These are phyloP conservation scores for Synchiropus splendidus DNA, from an alignment of 2,113 vertebrate species.

Conservation along the genomic window DNA sequence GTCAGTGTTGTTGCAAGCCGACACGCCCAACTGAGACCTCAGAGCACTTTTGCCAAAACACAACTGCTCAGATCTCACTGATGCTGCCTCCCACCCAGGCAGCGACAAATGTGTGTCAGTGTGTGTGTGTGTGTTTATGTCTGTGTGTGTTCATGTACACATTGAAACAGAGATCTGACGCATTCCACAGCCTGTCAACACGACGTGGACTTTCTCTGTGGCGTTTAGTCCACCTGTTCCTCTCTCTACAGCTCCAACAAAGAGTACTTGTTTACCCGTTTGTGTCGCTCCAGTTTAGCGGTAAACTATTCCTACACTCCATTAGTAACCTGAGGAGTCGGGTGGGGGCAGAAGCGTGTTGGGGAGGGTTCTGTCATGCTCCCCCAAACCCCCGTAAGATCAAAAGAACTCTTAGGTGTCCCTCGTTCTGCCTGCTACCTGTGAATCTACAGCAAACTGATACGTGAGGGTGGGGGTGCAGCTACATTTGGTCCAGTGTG, in stretches of 20 bases:
- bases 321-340: too few species aligned
- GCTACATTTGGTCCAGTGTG: conserved; percentile 7
- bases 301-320: too few species aligned
- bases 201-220: conserved; percentile 34
- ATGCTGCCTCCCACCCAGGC: conserved; percentile 59
- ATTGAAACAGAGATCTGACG: conserved; percentile 52
- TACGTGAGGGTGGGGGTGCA: conserved; percentile 1
- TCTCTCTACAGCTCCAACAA: too few species aligned
- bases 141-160: conserved; percentile 32
- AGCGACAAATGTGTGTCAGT: conserved; percentile 42
- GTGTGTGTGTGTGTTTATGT: conserved; percentile 23
- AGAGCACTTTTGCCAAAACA: conserved; percentile 44
- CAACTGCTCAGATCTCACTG: conserved; percentile 56
- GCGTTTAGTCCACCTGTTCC: conserved; percentile 50
- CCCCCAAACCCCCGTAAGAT: conserved; percentile 8
- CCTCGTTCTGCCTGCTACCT: conserved; percentile 17
- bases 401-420: conserved; percentile 18
- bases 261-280: too few species aligned
- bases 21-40: conserved; percentile 41
- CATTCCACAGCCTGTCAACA: conserved; percentile 41
- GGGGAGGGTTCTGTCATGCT: not conserved
- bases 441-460: conserved; percentile 19
- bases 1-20: conserved; percentile 29
- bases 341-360: not conserved
- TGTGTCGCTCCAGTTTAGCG: too few species aligned